Evolutionary conservation across 2,797 vertebrate genomes (phyloP).

Genomic region (Helicolenus hilgendorfi): DNA sequence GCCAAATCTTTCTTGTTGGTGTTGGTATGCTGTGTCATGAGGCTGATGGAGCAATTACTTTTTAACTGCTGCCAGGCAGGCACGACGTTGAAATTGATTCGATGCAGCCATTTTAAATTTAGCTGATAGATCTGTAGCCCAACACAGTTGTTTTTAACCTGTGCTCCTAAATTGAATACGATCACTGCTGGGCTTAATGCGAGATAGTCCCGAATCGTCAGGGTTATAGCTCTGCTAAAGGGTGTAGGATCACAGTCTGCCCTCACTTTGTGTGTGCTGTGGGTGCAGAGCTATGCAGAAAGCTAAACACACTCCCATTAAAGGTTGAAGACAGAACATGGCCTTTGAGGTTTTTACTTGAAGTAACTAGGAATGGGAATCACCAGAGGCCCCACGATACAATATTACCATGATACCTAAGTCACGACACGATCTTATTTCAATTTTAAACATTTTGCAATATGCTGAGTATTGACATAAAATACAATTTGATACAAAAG

Average conservation of each 20-base stretch:
- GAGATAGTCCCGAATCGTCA: conserved; percentile 1
- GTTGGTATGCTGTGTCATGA: conserved; percentile 58
- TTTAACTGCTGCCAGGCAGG: conserved; percentile 55
- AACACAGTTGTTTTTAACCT: conserved; percentile 28
- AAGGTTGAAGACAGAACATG: not conserved
- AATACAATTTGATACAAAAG: no score
- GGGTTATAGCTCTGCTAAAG: not conserved
- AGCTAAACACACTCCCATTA: not conserved
- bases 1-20: conserved; percentile 38
- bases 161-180: conserved; percentile 35
- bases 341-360: not conserved
- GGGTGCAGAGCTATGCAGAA: not conserved
- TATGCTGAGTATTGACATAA: no score
- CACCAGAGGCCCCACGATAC: no score
- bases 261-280: not conserved
- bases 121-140: conserved; percentile 38
- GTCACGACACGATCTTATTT: no score
- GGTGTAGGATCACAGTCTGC: not conserved
- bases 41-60: conserved; percentile 63
- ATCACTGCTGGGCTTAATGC: conserved; percentile 10
- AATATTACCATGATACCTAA: no score
- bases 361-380: not conserved
- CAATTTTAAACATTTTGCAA: no score
- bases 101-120: conserved; percentile 65
- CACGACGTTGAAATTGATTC: conserved; percentile 63